phyloP scores from a whole-genome alignment of 2,113 vertebrate species.

The Hyaena hyaena region DNA sequence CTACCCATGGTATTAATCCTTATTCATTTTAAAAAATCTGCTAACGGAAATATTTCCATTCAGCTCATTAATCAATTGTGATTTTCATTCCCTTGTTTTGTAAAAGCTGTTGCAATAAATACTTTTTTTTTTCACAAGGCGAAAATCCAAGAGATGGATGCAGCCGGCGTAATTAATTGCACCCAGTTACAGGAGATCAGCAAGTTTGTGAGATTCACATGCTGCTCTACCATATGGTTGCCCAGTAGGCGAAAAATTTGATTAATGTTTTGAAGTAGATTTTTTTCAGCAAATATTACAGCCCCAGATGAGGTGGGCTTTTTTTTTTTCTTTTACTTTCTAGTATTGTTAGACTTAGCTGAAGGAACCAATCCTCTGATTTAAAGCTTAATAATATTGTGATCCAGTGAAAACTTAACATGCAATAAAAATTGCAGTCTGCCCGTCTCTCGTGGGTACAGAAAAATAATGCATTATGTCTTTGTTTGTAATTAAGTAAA shows the following conservation, averaged over 20 bases:
- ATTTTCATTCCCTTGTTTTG: slow-evolving; percentile 96
- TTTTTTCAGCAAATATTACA: slow-evolving; percentile 97
- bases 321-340: slow-evolving; percentile 84
- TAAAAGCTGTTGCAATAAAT: slow-evolving; percentile 97
- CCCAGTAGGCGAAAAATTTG: slow-evolving; percentile 99
- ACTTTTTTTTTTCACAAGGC: slow-evolving; percentile 92
- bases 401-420: slow-evolving; percentile 83
- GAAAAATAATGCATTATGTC: slow-evolving; percentile 57
- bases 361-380: slow-evolving; percentile 85
- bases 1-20: slow-evolving; percentile 86
- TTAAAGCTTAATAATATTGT: slow-evolving; percentile 86
- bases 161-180: slow-evolving; percentile 99
- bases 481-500: slow-evolving; percentile 71
- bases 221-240: slow-evolving; percentile 99
- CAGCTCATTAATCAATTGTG: slow-evolving; percentile 98
- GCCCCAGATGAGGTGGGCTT: slow-evolving; percentile 90
- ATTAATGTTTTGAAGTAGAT: slow-evolving; percentile 99
- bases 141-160: slow-evolving; percentile 97
- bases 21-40: slow-evolving; percentile 91
- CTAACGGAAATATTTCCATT: slow-evolving; percentile 94
- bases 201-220: slow-evolving; percentile 99
- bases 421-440: slow-evolving; percentile 80
- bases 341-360: slow-evolving; percentile 83
- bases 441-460: slow-evolving; percentile 63
- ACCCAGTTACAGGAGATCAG: slow-evolving; percentile 99